Percentiles rank a stretch among this genome's conserved stretches.
These are phyloP conservation scores for Romanogobio albipinnatus DNA, from an alignment of 2,113 vertebrate genomes.

Conservation along the genomic window DNA sequence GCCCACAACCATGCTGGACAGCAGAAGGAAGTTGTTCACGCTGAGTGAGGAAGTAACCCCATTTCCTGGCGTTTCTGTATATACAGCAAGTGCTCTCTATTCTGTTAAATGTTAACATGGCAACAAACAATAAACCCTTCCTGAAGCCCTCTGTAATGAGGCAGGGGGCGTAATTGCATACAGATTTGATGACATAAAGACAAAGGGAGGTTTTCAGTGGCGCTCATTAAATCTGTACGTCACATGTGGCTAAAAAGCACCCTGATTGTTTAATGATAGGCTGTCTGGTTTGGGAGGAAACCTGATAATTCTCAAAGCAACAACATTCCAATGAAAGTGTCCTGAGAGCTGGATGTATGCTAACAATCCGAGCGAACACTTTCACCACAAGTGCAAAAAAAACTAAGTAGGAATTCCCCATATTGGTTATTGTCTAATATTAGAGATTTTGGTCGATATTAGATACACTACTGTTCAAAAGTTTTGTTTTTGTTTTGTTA, in stretches of 20 bases:
- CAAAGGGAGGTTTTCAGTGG: slow-evolving; percentile 60
- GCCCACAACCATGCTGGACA: slow-evolving; percentile 67
- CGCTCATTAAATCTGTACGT: slow-evolving; percentile 51
- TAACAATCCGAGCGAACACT: neutral
- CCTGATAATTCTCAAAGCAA: slow-evolving; percentile 51
- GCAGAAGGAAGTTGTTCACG: slow-evolving; percentile 81
- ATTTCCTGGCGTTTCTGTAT: slow-evolving; percentile 78
- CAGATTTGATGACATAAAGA: slow-evolving; percentile 18
- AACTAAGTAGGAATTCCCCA: neutral
- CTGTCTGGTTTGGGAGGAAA: slow-evolving; percentile 55
- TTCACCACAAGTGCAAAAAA: neutral
- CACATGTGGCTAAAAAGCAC: neutral
- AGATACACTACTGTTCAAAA: neutral
- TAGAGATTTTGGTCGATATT: neutral
- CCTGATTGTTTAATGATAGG: slow-evolving; percentile 42
- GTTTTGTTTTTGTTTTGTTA: neutral
- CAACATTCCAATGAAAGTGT: slow-evolving; percentile 35
- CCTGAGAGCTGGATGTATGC: slow-evolving; percentile 12
- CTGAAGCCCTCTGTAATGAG: slow-evolving; percentile 29
- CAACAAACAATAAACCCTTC: slow-evolving; percentile 72
- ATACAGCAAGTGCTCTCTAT: slow-evolving; percentile 55
- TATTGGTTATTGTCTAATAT: neutral
- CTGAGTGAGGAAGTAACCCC: slow-evolving; percentile 79
- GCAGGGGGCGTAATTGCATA: slow-evolving; percentile 8
- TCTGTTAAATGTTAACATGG: slow-evolving; percentile 61